Evolutionary conservation across 2,888 invertebrate species (phyloP).

Genomic region (Macrophya alboannulata): DNA sequence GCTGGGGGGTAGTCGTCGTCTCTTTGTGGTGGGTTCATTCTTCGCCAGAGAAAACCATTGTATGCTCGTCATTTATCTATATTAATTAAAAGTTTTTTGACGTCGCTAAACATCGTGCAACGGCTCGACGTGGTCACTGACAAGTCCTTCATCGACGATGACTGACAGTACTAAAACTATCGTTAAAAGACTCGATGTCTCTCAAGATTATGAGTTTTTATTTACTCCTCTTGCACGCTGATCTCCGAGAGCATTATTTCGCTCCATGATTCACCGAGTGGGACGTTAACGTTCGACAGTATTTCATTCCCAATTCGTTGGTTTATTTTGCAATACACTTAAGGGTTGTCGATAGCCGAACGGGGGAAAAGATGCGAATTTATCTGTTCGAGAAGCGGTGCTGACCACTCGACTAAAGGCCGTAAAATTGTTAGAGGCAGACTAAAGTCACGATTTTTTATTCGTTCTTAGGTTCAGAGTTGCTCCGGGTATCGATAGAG

Average conservation of each 20-base stretch:
- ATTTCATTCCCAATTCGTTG: not conserved
- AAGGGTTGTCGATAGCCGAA: not conserved
- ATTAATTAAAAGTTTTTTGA: constrained; percentile 75
- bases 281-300: not conserved
- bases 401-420: constrained; percentile 1
- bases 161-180: not conserved
- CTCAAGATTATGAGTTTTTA: not conserved
- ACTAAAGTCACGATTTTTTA: not conserved
- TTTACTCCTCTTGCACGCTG: not conserved
- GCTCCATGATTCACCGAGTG: not conserved
- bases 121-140: constrained; percentile 15
- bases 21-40: constrained; percentile 60
- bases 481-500: not conserved
- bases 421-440: not conserved
- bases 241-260: not conserved
- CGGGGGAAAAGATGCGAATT: not conserved
- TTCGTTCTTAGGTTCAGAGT: not conserved
- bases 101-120: not conserved
- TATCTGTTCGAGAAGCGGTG: not conserved
- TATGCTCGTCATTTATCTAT: constrained; percentile 67
- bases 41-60: constrained; percentile 55
- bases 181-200: not conserved
- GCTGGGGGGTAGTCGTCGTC: not conserved
- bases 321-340: not conserved
- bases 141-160: not conserved